These are phyloP conservation scores for Phrynocephalus versicolor DNA, from an alignment of 2,113 vertebrate species.

Conservation along the genomic window DNA sequence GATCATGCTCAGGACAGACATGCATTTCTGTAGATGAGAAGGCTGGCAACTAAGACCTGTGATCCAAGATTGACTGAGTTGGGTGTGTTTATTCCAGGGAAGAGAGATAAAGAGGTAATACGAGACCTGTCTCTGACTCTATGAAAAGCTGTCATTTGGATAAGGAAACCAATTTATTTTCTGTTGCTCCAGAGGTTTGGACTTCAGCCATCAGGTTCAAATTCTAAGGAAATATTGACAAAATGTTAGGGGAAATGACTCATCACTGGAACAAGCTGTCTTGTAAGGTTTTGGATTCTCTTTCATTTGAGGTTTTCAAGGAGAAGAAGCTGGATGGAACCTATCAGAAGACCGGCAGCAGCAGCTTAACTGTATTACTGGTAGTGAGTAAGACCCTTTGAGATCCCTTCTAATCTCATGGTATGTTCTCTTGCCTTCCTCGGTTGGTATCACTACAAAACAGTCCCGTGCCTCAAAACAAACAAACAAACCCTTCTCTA, in stretches of 20 bases:
- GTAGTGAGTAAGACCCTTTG: too few relatives aligned
- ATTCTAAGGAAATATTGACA: not conserved
- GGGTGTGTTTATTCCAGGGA: not conserved
- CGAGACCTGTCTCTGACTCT: not conserved
- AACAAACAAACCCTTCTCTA: too few relatives aligned
- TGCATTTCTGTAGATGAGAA: not conserved
- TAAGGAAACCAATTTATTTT: not conserved
- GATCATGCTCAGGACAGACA: too few relatives aligned
- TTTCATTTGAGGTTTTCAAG: not conserved
- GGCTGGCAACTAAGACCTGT: not conserved
- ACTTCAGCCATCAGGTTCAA: not conserved
- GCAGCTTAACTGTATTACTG: too few relatives aligned
- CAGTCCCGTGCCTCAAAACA: too few relatives aligned
- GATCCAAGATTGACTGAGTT: not conserved
- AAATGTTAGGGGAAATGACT: not conserved
- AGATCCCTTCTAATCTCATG: too few relatives aligned
- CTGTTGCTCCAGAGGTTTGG: not conserved
- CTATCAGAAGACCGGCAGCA: too few relatives aligned
- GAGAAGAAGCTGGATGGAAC: too few relatives aligned
- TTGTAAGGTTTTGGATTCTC: not conserved
- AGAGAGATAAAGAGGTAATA: not conserved
- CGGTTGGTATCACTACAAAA: too few relatives aligned
- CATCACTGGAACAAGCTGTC: not conserved
- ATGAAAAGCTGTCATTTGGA: not conserved
- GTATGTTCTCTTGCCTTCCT: too few relatives aligned